Base-by-base conservation (phyloP, 1,140 invertebrate species). In the Acromyrmex charruanus region DNA sequence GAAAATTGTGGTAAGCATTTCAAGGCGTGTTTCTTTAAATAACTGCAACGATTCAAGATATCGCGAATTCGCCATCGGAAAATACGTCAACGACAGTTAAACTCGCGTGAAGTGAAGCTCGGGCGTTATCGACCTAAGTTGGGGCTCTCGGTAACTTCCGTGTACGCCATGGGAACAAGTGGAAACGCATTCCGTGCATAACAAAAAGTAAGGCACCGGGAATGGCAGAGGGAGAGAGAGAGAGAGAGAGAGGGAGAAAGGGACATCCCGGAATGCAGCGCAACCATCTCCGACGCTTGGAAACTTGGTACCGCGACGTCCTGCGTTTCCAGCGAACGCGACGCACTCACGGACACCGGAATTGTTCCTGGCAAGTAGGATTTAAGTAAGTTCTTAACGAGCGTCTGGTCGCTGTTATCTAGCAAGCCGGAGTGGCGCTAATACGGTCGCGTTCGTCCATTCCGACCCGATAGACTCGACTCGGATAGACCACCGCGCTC, bases 341-440 rank as follows among this genome's bases (percentile, higher is more conserved):
- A 84, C 77, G 21, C 87, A 55, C 72, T 84, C 51, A 77, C 68
- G 53, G 35, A 12, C 71, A 21, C n/a, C 63, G 21, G 66, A 51
- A 31, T 88, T 80, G 75, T 75, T 84, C 58, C 72, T 74, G 65
- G 77, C 85, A 89, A 89, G 84, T 81, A 59, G 89, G 77, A 90
- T 91, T 90, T 90, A 88, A 90, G 90, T 75, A 89, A 91, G 86
- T 89, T 89, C 91, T 91, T 92, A 92, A 91, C 90, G 90, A 92
- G 91, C 84, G 71, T 77, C 77, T 77, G 74, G 88, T 90, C 87
- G 81, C 81, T 82, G 87, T 91, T 91, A 91, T 91, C 89, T 82
- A 58, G 31, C 63, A 49, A 75, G 12, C 49, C 53, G 55, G 74
- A 81, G 85, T 77, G 58, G 55, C 63, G 55, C 89, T 90, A 91